phyloP scores from a whole-genome alignment of 2,113 vertebrate species.

The Hydropotes inermis region DNA sequence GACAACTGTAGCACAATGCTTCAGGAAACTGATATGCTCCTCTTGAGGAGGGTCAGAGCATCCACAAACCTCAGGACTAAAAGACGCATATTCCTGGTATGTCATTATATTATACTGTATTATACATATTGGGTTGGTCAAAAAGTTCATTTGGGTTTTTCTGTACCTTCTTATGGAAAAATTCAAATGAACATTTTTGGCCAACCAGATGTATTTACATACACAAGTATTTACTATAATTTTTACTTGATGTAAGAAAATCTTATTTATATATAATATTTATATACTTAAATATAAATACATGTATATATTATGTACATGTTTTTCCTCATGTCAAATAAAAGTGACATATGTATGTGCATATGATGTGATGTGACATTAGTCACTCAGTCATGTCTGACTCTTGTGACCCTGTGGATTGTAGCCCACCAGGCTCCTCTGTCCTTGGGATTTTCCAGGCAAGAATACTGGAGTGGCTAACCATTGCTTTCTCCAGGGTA shows the following conservation, averaged over 20 bases:
- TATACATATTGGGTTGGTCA: neutral
- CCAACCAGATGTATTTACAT: neutral
- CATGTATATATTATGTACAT: neutral
- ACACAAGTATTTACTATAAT: neutral
- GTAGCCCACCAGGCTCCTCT: neutral
- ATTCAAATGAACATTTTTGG: neutral
- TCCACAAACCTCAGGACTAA: neutral
- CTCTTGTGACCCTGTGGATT: neutral
- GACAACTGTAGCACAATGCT: fast-evolving
- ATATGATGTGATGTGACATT: neutral
- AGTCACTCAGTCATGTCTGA: neutral
- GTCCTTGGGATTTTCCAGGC: neutral
- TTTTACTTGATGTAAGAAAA: neutral
- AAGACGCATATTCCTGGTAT: neutral
- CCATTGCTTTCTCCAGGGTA: neutral
- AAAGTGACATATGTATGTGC: neutral
- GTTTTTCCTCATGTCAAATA: neutral
- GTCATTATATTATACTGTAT: neutral
- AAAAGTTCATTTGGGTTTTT: neutral
- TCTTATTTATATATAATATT: neutral
- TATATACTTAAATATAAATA: neutral
- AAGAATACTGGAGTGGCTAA: neutral
- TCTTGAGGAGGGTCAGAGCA: neutral
- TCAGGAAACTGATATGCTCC: neutral
- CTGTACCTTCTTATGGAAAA: neutral